A percentile compares a stretch with the other conserved stretches of the same genome.
These are phyloP conservation scores for Styela plicata DNA, from an alignment of 23 tunicate species.

Conservation along the genomic window DNA sequence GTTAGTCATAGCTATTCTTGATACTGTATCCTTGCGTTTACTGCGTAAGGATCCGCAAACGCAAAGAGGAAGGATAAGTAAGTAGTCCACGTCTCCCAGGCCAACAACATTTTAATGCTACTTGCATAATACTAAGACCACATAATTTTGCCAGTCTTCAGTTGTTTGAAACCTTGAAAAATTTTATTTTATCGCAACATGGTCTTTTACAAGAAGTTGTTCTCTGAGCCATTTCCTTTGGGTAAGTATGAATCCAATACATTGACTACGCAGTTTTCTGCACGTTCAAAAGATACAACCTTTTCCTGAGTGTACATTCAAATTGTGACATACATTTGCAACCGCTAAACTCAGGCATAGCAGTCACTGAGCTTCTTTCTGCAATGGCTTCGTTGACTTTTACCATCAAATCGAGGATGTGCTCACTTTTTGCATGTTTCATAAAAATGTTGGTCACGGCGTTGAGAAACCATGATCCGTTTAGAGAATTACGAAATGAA, in stretches of 20 bases:
- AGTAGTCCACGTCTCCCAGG: no score
- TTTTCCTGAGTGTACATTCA: constrained; percentile 5
- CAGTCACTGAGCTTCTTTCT: not conserved
- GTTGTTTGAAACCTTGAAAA: not conserved
- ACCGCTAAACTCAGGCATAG: not conserved
- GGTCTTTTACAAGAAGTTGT: no score
- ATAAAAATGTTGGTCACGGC: constrained; percentile 15
- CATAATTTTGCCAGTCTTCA: not conserved
- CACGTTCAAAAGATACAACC: not conserved
- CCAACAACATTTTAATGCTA: no score
- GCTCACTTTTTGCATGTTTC: constrained; percentile 16
- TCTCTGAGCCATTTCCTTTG: not conserved
- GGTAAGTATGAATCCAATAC: not conserved
- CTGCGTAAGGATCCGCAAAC: no score
- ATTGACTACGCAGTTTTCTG: not conserved
- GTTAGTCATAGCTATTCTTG: no score
- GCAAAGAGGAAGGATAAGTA: no score
- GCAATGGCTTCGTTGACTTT: constrained; percentile 12
- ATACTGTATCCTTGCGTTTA: no score
- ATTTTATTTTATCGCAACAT: not conserved
- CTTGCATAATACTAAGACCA: no score
- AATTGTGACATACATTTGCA: not conserved
- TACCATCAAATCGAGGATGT: not conserved
- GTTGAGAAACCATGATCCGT: constrained; percentile 17
- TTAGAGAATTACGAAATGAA: constrained; percentile 1